These are phyloP conservation scores for Osmoderma eremita DNA, from an alignment of 2,888 invertebrate species.

Conservation along the genomic window DNA sequence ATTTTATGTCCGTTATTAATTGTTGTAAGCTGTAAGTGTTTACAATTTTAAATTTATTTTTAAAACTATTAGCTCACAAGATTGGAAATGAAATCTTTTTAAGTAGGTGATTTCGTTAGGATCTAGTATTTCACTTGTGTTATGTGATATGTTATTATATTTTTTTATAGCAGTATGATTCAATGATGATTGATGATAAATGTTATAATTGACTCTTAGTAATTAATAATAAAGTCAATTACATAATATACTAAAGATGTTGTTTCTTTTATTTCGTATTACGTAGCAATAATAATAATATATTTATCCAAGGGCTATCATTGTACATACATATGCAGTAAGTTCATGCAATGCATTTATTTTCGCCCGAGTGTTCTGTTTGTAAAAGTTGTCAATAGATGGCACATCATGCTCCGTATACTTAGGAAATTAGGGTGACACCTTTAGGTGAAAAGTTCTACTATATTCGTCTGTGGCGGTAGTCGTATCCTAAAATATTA, in stretches of 20 bases:
- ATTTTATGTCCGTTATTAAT: not conserved
- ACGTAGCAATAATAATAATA: no score
- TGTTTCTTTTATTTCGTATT: not conserved
- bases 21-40: not conserved
- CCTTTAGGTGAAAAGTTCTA: no score
- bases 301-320: no score
- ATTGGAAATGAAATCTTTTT: not conserved
- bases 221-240: conserved; percentile 24
- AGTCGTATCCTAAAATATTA: no score
- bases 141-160: conserved; percentile 20
- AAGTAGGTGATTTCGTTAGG: not conserved
- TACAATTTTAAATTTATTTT: not conserved
- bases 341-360: no score
- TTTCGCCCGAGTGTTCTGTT: no score
- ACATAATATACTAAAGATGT: not conserved
- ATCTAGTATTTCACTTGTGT: conserved; percentile 15
- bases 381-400: no score
- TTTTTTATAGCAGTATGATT: conserved; percentile 25
- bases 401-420: no score
- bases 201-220: not conserved
- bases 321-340: no score
- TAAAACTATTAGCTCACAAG: not conserved
- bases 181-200: not conserved
- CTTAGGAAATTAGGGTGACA: no score
- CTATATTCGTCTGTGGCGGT: no score